Conservation (phyloP, 2,113 vertebrate species). For the Prinia subflava region DNA sequence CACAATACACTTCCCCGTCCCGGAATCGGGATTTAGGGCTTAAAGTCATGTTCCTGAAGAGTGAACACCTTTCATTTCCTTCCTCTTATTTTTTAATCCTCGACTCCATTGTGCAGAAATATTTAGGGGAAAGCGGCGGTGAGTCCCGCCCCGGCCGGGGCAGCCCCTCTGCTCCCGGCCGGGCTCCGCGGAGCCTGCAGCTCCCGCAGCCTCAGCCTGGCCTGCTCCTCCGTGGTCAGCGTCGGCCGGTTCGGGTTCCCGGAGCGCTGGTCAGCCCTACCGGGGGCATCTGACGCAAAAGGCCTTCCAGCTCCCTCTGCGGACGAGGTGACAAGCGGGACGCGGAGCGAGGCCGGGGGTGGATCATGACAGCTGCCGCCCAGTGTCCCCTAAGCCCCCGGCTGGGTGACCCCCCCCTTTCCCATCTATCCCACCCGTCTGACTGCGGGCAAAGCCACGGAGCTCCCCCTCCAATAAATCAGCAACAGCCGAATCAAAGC, state of each 20-base stretch:
- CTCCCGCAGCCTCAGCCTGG: neutral
- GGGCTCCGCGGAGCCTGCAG: neutral
- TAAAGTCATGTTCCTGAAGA: conserved; percentile 39
- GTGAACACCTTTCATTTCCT: conserved; percentile 50
- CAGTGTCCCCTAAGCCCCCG: neutral
- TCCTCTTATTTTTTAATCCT: conserved; percentile 40
- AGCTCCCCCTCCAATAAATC: neutral
- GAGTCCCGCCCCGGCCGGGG: neutral
- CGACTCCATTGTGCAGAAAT: conserved; percentile 10
- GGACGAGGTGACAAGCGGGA: neutral
- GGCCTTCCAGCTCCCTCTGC: neutral
- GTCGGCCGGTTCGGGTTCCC: neutral
- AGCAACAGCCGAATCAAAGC: conserved; percentile 66
- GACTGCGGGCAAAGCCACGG: neutral
- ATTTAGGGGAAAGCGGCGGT: neutral
- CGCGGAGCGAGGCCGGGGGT: neutral
- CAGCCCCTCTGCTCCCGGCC: neutral
- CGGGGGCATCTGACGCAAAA: neutral
- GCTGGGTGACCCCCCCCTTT: neutral
- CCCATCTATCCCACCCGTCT: neutral
- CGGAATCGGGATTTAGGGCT: conserved; percentile 45
- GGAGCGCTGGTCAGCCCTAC: neutral
- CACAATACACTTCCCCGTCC: conserved; percentile 30
- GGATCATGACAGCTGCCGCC: neutral
- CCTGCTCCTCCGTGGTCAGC: neutral